Base-by-base conservation (phyloP, 1,140 invertebrate genomes). In the Riptortus pedestris region DNA sequence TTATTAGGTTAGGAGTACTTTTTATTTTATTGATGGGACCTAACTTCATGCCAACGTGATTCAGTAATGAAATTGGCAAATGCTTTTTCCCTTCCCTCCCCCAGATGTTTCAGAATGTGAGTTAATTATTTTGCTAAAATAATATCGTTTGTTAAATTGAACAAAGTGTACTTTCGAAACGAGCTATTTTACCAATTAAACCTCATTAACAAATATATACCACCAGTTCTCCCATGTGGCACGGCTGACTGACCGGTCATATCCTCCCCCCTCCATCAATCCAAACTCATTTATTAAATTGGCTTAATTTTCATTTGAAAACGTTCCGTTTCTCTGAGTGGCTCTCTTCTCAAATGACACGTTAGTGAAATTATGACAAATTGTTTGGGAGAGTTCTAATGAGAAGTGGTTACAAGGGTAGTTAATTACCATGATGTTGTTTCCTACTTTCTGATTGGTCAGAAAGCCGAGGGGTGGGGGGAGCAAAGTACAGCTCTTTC, bases 221-320 rank as follows among this genome's bases (percentile, higher is more conserved):
- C n/a, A n/a, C n/a, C n/a, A n/a, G n/a, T n/a, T n/a, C n/a, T n/a
- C 31, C 31, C 14, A 7, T 38, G 31, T 38, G 48, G 48, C 16
- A 9, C 22, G 7, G n/a, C 48, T 18, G 22, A 51, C n/a, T 5
- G 16, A 51, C 48, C n/a, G n/a, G 9, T n/a, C 9, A 43, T n/a
- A 43, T n/a, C 9, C 9, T 9, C 38, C 38, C n/a, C 9, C 38
- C 38, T 11, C n/a, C 38, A 43, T 43, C 47, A n/a, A 22, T 22
- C 27, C 22, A n/a, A 18, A 12, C 16, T 57, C 52, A 57, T 57
- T 57, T 57, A 27, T 12, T 27, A 12, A 57, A 57, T 57, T 57
- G 52, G 27, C 22, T 24, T 27, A 22, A 57, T 57, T 57, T 51
- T 51, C 48, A 24, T 51, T n/a, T 27, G 14, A 14, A 22, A 48